Conservation (phyloP, 2,797 vertebrate genomes). For the Gastrophryne carolinensis region DNA sequence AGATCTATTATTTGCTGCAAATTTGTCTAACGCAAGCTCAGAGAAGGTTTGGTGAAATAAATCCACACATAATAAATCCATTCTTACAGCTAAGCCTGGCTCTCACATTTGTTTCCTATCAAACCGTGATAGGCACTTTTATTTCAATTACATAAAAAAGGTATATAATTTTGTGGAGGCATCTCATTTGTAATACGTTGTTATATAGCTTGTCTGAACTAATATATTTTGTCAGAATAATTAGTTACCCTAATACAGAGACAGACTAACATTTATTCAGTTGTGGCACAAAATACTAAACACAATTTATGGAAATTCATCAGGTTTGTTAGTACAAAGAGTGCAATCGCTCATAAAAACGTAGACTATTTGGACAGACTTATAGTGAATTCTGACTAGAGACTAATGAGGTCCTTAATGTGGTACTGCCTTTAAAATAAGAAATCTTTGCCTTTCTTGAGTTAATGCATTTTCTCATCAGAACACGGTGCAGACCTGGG, state of each 20-base stretch:
- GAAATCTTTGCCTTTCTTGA: slow-evolving; percentile 12
- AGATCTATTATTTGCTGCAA: too few relatives aligned
- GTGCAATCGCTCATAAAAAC: neutral
- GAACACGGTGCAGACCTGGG: slow-evolving; percentile 20
- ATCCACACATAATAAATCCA: too few relatives aligned
- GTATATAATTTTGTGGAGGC: neutral
- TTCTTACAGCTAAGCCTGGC: too few relatives aligned
- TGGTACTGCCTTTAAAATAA: slow-evolving; percentile 16
- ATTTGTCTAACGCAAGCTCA: too few relatives aligned
- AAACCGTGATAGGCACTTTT: too few relatives aligned
- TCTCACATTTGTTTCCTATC: too few relatives aligned
- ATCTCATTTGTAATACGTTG: too few relatives aligned
- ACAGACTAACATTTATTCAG: neutral
- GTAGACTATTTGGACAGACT: neutral
- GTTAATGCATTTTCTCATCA: slow-evolving; percentile 41
- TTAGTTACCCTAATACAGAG: too few relatives aligned
- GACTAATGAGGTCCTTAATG: slow-evolving; percentile 15
- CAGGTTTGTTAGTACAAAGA: neutral
- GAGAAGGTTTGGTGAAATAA: too few relatives aligned
- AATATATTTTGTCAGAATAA: too few relatives aligned
- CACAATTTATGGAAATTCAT: neutral
- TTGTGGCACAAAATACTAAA: neutral
- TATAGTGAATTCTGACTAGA: slow-evolving; percentile 4
- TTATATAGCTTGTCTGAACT: too few relatives aligned
- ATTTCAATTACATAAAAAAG: too few relatives aligned